Base-by-base conservation (phyloP, 2,888 invertebrate genomes). In the Doris montereyensis region DNA sequence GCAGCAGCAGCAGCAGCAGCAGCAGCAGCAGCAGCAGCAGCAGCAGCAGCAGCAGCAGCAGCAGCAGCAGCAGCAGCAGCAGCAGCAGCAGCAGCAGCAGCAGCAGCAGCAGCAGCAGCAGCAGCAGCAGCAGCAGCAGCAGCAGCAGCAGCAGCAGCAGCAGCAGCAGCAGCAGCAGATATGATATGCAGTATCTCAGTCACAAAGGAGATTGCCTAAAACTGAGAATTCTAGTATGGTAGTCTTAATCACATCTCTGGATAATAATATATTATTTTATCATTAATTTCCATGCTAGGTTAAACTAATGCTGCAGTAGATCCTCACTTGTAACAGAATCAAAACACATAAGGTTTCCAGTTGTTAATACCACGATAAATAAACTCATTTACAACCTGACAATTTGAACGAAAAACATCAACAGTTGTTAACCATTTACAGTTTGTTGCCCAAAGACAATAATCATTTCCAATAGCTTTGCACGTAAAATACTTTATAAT, bases 51-150 rank as follows among this genome's bases (percentile, higher is more conserved):
- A 17, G 62, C 24, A 17, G 62, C 24, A 17, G 62, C 24, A 17
- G 62, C 24, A 17, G 62, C 21, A 17, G 62, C 24, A 17, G 28
- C 24, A 68, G 1, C 4, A 68, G 62, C 21, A 17, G 62, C 24
- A 17, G 62, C 21, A 17, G 62, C 24, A 17, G 62, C 24, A 17
- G 62, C 21, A 62, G 62, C 24, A 62, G 62, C 21, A 62, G 62
- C 24, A 62, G 62, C 24, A 62, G 62, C 24, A 62, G 62, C 24
- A 62, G 62, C 24, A 62, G 62, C 24, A 62, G n/a, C 62, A 62
- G 62, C 24, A 17, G 62, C 62, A 62, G 62, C 24, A 17, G 62
- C 24, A 17, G 62, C 24, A 17, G 62, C 24, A 17, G 62, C 21
- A 17, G 62, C 24, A 17, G 62, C 21, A 17, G 62, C 24, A 17